Conservation (phyloP, 2,113 vertebrate genomes). For the Myotis yumanensis region DNA sequence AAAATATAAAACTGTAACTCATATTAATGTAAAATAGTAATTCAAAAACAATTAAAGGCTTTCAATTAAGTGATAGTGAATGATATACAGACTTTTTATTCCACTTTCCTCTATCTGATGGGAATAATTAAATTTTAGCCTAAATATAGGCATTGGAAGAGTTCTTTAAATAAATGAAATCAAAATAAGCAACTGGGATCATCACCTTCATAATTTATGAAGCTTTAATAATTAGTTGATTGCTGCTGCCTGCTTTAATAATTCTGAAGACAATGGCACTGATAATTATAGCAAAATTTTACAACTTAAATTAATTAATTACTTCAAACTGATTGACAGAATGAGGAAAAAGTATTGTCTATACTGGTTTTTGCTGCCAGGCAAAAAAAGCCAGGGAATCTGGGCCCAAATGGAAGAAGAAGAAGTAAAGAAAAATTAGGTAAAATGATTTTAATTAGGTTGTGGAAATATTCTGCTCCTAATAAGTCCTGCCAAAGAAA, state of each 20-base stretch:
- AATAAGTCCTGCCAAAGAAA: background rate
- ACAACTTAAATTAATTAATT: constrained; percentile 64
- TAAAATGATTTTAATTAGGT: constrained; percentile 37
- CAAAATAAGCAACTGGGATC: constrained; percentile 32
- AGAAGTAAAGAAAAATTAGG: background rate
- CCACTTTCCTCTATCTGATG: background rate
- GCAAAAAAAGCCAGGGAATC: background rate
- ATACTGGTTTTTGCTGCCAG: constrained; percentile 27
- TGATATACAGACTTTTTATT: background rate
- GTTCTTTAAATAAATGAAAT: constrained; percentile 49
- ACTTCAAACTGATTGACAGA: constrained; percentile 16
- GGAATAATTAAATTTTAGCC: constrained; percentile 40
- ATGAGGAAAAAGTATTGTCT: constrained; percentile 44
- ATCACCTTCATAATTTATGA: constrained; percentile 28
- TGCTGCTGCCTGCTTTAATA: constrained; percentile 39
- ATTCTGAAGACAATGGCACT: background rate
- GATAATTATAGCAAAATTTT: constrained; percentile 35
- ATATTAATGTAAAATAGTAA: background rate
- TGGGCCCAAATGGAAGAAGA: constrained; percentile 4
- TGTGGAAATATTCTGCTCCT: background rate
- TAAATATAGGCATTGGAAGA: background rate
- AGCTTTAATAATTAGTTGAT: constrained; percentile 57
- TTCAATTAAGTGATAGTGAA: constrained; percentile 10
- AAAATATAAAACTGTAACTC: background rate
- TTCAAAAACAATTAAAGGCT: background rate